Percentiles rank a stretch among this genome's conserved stretches.
These are phyloP conservation scores for Nasonia vitripennis DNA, from an alignment of 1,140 invertebrate genomes.

Conservation along the genomic window DNA sequence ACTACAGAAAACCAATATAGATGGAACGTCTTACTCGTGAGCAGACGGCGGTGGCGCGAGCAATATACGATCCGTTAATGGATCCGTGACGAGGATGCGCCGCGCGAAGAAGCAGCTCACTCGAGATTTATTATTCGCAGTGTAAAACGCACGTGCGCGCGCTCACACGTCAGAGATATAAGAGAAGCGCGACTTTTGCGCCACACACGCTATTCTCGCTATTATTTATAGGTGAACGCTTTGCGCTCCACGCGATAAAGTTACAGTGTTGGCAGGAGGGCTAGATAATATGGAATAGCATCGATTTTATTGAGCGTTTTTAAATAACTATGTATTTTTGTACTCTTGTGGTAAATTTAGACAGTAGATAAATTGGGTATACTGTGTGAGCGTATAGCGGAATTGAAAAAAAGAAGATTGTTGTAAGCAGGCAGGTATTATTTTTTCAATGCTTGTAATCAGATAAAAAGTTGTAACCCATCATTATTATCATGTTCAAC, in stretches of 20 bases:
- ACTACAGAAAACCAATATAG: neutral
- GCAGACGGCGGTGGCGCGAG: neutral
- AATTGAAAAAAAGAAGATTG: too few species aligned
- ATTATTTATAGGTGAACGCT: neutral
- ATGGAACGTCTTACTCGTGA: neutral
- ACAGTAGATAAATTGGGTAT: too few species aligned
- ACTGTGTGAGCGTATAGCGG: too few species aligned
- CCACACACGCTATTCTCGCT: neutral
- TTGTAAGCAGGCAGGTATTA: too few species aligned
- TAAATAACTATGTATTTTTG: neutral
- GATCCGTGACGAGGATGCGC: neutral
- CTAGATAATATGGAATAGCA: neutral
- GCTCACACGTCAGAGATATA: neutral
- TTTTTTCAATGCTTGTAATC: too few species aligned
- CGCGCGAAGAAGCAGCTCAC: neutral
- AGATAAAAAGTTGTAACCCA: too few species aligned
- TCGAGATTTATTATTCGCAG: slow-evolving; percentile 33
- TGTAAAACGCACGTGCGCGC: neutral
- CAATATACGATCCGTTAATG: slow-evolving; percentile 33
- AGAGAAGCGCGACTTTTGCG: neutral
- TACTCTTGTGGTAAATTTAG: too few species aligned
- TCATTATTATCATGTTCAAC: too few species aligned
- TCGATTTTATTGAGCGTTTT: neutral
- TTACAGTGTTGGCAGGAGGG: too few species aligned
- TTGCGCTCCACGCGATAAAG: too few species aligned